A percentile compares a stretch with the other conserved stretches of the same genome.
phyloP scores from a whole-genome alignment of 2,797 vertebrate genomes.

The Carapus acus region DNA sequence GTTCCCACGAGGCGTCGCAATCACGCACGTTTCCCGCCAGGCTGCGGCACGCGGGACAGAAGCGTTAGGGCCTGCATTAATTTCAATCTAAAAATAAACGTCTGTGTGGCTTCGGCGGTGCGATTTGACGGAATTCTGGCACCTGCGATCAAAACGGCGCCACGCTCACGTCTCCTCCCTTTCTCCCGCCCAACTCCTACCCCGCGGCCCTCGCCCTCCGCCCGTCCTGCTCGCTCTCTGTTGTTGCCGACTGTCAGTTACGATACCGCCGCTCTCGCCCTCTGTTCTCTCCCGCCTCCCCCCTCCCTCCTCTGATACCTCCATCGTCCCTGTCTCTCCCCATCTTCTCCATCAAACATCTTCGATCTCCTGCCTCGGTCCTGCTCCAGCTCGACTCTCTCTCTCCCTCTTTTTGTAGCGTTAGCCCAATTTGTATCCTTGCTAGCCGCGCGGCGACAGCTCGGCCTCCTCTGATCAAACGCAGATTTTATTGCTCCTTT shows the following conservation, averaged over 20 bases:
- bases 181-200: background rate
- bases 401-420: slow-evolving; percentile 42
- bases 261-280: slow-evolving; percentile 6
- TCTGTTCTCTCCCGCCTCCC: slow-evolving; percentile 20
- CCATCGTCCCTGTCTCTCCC: background rate
- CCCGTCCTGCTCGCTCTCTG: slow-evolving; percentile 14
- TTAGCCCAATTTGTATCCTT: slow-evolving; percentile 62
- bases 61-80: slow-evolving; percentile 32
- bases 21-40: slow-evolving; percentile 16
- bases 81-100: slow-evolving; percentile 47
- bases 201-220: background rate
- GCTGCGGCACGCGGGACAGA: slow-evolving; percentile 28
- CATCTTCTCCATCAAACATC: background rate
- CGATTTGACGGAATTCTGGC: slow-evolving; percentile 34
- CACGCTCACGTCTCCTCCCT: slow-evolving; percentile 7
- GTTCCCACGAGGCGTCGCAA: slow-evolving; percentile 25
- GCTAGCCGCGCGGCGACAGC: slow-evolving; percentile 38
- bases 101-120: slow-evolving; percentile 44
- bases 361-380: slow-evolving; percentile 16
- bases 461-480: slow-evolving; percentile 58
- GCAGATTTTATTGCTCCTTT: slow-evolving; percentile 53
- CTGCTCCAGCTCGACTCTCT: background rate
- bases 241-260: slow-evolving; percentile 24
- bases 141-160: slow-evolving; percentile 53
- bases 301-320: slow-evolving; percentile 7